phyloP scores from a whole-genome alignment of 2,113 vertebrate genomes.

The Bubalus kerabau region DNA sequence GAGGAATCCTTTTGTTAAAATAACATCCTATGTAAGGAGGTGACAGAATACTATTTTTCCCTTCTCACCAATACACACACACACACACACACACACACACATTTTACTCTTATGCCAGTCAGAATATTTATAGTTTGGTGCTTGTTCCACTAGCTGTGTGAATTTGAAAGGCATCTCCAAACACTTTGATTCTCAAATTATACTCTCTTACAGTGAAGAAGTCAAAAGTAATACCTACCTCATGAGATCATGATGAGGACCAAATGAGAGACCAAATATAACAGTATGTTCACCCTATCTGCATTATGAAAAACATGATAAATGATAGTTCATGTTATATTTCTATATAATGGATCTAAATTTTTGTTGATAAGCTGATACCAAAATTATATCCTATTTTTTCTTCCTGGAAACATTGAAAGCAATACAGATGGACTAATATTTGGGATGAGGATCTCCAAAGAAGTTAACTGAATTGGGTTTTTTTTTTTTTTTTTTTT shows the following conservation, averaged over 20 bases:
- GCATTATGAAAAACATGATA: neutral
- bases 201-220: neutral
- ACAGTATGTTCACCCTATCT: neutral
- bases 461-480: neutral
- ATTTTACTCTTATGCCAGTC: neutral
- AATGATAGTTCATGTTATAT: neutral
- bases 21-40: neutral
- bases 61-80: neutral
- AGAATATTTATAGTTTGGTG: neutral
- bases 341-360: neutral
- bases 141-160: neutral
- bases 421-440: neutral
- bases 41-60: neutral
- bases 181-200: neutral
- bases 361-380: neutral
- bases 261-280: neutral
- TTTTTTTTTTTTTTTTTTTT: neutral
- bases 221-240: neutral
- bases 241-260: neutral
- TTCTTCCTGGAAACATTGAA: neutral
- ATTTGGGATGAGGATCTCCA: neutral
- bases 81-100: neutral
- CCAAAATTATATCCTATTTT: neutral
- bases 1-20: neutral
- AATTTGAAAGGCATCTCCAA: neutral